A percentile compares a stretch with the other conserved stretches of the same genome.
Conservation (phyloP, 2,888 invertebrate genomes). For the Phaedon cochleariae region DNA sequence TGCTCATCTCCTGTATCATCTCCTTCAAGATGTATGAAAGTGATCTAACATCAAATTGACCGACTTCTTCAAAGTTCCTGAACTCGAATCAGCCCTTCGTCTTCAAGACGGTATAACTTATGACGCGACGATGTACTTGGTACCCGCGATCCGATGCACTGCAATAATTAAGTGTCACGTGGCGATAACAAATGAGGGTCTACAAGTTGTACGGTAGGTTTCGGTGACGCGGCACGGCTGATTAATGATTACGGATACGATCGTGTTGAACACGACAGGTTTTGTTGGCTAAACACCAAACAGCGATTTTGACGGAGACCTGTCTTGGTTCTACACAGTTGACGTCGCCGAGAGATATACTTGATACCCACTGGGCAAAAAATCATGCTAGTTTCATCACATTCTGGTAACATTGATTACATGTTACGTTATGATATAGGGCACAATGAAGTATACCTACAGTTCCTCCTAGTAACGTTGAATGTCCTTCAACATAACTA, state of each 20-base stretch:
- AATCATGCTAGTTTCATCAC: no score
- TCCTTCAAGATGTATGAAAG: no score
- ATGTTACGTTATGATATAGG: no score
- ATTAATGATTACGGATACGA: conserved; percentile 60
- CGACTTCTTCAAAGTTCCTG: no score
- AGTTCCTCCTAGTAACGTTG: no score
- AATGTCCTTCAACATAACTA: no score
- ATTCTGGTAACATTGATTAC: no score
- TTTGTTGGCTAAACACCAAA: conserved; percentile 59
- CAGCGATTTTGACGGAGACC: conserved; percentile 54
- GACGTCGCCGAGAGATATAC: conserved; percentile 48
- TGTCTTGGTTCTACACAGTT: conserved; percentile 45
- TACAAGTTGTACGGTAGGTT: conserved; percentile 38
- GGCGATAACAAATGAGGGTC: conserved; percentile 56
- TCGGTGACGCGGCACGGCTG: conserved; percentile 55
- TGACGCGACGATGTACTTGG: conserved; percentile 45
- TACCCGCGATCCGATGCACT: conserved; percentile 48
- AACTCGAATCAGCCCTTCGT: neutral
- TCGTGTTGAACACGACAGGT: conserved; percentile 58
- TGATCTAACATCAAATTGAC: no score
- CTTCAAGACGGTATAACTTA: conserved; percentile 31
- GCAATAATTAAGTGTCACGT: conserved; percentile 56
- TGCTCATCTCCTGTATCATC: no score
- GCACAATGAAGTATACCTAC: no score
- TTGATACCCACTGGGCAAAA: conserved; percentile 1